Percentiles rank a stretch among this genome's conserved stretches.
phyloP scores from a whole-genome alignment of 2,888 invertebrate species.

The Rotaria sp. region DNA sequence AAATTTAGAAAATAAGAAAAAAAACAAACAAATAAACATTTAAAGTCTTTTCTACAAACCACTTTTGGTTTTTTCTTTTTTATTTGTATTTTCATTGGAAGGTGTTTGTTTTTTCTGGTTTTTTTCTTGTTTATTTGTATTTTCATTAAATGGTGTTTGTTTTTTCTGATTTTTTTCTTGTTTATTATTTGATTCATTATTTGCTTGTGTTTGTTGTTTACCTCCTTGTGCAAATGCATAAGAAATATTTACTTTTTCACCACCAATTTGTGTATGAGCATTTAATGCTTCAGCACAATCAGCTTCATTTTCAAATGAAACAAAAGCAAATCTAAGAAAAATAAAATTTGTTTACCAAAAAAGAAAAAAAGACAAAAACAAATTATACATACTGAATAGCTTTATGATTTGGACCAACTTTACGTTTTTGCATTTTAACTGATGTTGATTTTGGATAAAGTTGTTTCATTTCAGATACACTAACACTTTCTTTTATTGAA shows the following conservation, averaged over 20 bases:
- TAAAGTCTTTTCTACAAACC: not conserved
- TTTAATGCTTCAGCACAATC: not conserved
- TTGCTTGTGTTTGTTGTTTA: not conserved
- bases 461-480: not conserved
- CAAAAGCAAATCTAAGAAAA: conserved; percentile 16
- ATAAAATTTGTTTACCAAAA: not conserved
- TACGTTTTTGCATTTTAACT: conserved; percentile 28
- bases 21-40: not conserved
- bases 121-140: not conserved
- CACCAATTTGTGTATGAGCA: conserved; percentile 16
- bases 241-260: not conserved
- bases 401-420: conserved; percentile 7
- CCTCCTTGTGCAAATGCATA: not conserved
- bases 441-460: not conserved
- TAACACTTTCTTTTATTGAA: conserved; percentile 11
- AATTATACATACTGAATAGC: not conserved
- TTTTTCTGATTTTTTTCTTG: not conserved
- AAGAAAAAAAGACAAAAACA: not conserved
- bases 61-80: not conserved
- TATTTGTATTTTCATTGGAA: not conserved
- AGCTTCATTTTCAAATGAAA: not conserved
- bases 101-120: not conserved
- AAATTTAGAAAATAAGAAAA: not conserved
- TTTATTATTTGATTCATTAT: not conserved
- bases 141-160: not conserved